phyloP scores from a whole-genome alignment of 2,113 vertebrate genomes.

The Probosciger aterrimus region DNA sequence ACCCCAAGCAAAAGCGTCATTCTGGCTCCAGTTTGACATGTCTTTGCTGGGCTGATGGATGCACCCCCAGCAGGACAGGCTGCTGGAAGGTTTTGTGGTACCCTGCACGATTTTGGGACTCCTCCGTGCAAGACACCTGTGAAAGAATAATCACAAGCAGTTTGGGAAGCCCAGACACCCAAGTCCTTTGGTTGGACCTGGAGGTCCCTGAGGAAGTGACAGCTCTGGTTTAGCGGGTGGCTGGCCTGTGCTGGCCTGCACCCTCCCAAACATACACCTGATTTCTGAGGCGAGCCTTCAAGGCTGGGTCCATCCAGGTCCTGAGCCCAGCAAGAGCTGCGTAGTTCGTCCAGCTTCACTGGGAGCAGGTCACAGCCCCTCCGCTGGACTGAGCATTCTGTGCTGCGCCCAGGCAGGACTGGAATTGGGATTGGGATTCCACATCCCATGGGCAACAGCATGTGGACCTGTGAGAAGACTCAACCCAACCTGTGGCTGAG shows the following conservation, averaged over 20 bases:
- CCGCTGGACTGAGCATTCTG: neutral
- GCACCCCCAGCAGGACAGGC: neutral
- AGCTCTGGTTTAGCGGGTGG: neutral
- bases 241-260: neutral
- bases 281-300: neutral
- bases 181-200: neutral
- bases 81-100: neutral
- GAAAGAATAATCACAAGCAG: neutral
- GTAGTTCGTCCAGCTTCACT: rapidly evolving
- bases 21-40: neutral
- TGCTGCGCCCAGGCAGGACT: neutral
- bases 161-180: neutral
- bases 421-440: neutral
- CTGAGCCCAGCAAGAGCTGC: neutral
- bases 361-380: neutral
- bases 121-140: neutral
- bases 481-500: neutral
- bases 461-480: neutral
- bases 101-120: neutral
- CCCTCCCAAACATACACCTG: neutral
- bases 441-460: neutral
- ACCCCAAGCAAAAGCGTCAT: neutral
- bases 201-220: neutral
- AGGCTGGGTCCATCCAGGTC: neutral
- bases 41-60: neutral